Evolutionary conservation across 53 echinoderm and acorn worm species (phyloP).

Genomic region (Hippasteria phrygiana): DNA sequence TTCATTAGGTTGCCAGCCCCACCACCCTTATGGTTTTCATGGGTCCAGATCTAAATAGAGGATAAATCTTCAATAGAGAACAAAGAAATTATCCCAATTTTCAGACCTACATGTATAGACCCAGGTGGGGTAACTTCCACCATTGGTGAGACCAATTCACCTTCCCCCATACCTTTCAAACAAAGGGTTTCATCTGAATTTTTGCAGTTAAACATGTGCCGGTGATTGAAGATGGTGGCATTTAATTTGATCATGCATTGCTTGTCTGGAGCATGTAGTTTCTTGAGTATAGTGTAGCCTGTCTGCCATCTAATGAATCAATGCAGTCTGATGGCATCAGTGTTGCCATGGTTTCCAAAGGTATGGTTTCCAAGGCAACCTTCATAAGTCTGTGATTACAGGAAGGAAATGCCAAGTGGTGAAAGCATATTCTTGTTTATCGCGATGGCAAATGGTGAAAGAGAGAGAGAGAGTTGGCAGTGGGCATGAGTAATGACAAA

Average conservation of each 20-base stretch:
- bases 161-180: no score
- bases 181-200: neutral
- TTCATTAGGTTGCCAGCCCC: no score
- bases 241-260: neutral
- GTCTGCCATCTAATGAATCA: neutral
- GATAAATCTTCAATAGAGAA: no score
- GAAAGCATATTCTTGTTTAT: conserved; percentile 36
- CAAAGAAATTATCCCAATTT: no score
- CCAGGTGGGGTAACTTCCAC: no score
- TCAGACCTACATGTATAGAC: no score
- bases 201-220: neutral
- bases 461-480: neutral
- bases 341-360: conserved; percentile 52
- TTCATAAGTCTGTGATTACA: conserved; percentile 40
- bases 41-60: no score
- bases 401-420: conserved; percentile 40
- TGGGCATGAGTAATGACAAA: conserved; percentile 1
- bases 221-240: neutral
- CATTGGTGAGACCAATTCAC: no score
- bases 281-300: neutral
- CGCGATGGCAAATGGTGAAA: neutral
- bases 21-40: no score
- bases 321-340: conserved; percentile 23
- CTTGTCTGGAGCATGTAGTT: neutral
- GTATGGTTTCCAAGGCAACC: conserved; percentile 41